These are phyloP conservation scores for Rhodinocichla rosea DNA, from an alignment of 2,113 vertebrate species.

Conservation along the genomic window DNA sequence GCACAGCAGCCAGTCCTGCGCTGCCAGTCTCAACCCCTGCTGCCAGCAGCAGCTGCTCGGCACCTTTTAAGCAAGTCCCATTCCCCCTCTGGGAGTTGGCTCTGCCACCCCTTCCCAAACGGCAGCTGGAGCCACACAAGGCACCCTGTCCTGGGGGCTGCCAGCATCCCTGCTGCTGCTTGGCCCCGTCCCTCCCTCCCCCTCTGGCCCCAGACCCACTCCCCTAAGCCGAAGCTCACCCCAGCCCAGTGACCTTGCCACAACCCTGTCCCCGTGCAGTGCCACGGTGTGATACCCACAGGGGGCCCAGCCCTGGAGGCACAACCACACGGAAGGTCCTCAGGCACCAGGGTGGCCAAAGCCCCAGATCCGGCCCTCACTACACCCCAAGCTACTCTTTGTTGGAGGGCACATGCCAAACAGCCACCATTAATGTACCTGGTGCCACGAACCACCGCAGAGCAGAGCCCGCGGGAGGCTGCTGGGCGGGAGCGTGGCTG, in stretches of 20 bases:
- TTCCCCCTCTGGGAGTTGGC: conserved; percentile 19
- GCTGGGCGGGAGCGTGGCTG: accelerated
- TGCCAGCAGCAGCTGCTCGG: conserved; percentile 35
- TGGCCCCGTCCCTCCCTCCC: accelerated
- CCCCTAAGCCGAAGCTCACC: accelerated
- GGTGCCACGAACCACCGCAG: accelerated
- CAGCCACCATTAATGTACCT: accelerated
- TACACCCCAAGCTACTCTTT: accelerated
- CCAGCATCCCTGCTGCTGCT: background rate
- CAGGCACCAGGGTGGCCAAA: background rate
- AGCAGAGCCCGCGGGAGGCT: accelerated
- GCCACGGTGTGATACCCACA: accelerated
- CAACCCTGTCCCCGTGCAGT: background rate
- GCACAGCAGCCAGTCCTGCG: accelerated
- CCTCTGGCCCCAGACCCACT: accelerated
- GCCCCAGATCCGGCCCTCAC: background rate
- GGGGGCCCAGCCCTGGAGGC: accelerated
- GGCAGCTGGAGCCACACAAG: background rate
- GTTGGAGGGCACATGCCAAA: accelerated
- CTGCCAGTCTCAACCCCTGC: background rate
- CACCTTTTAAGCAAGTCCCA: background rate
- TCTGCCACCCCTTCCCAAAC: background rate
- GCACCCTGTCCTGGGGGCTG: background rate
- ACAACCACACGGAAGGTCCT: accelerated
- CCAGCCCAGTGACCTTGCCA: background rate